These are phyloP conservation scores for Matsumurasca onukii DNA, from an alignment of 1,140 invertebrate genomes.

Conservation along the genomic window DNA sequence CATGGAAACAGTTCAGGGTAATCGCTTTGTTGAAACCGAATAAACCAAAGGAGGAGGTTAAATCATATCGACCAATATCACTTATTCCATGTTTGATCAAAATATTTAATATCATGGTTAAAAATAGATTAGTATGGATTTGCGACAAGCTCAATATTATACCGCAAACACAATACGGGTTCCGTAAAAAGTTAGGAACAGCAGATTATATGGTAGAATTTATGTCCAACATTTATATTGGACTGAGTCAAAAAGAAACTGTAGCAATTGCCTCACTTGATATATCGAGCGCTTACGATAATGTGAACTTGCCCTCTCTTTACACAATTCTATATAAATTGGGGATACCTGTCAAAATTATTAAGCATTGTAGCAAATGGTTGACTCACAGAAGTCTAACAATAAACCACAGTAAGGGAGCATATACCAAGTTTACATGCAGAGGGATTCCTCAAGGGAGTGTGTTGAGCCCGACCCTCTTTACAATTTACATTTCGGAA, in stretches of 20 bases:
- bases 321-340: neutral
- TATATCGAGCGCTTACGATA: neutral
- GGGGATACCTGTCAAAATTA: neutral
- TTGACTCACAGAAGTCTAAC: neutral
- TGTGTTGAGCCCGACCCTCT: neutral
- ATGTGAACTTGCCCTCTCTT: neutral
- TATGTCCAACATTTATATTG: neutral
- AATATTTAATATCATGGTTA: constrained; percentile 2
- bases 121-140: neutral
- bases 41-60: neutral
- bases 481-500: neutral
- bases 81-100: constrained; percentile 3
- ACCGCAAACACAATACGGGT: neutral
- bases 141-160: neutral
- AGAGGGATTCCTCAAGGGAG: constrained; percentile 10
- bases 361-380: neutral
- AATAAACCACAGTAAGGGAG: neutral
- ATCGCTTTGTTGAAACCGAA: neutral
- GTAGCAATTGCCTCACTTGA: neutral
- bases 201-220: neutral
- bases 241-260: neutral
- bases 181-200: neutral
- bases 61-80: constrained; percentile 1
- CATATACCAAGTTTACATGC: neutral
- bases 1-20: neutral